Evolutionary conservation across 1,140 invertebrate genomes (phyloP), one percentile per base, ranked within the genome.

Genomic region (Hestina assimilis): DNA sequence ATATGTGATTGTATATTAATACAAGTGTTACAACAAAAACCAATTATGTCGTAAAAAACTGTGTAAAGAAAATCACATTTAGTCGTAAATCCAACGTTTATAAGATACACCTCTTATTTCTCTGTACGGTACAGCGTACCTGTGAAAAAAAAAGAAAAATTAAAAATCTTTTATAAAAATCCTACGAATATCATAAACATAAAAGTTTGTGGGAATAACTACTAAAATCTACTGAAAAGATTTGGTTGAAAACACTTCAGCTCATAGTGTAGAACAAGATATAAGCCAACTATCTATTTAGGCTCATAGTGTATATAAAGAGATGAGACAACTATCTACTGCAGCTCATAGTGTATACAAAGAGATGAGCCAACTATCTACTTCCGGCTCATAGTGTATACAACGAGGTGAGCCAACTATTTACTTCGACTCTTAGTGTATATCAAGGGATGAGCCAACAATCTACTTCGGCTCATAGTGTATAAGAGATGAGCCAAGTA

Each of bases 41-140:
- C 6, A 19, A 1, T 19, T 15, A 43, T 14, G n/a, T 33, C 12
- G 40, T 24, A 38, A 47, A 47, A 50, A 50, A 20, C 14, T 47
- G 28, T 50, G 48, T 40, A 51, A 26, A 40, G 23, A 15, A 12
- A 38, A 51, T 51, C 23, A 51, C 48, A 26, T 40, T 40, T 17
- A 12, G 20, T 35, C 35, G 33, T 17, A 19, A 7, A 4, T 38
- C 33, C 7, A 38, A 38, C 7, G 15, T n/a, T n/a, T 17, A 3
- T 38, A 9, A 38, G 6, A 17, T 8, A 17, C 33, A 38, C 15
- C 33, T 38, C 14, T 1, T 6, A 14, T 14, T 20, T n/a, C n/a
- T n/a, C n/a, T n/a, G n/a, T n/a, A n/a, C n/a, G 6, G 15, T 38
- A 9, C n/a, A n/a, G n/a, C n/a, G 33, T 26, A 15, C 20, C 41